These are phyloP conservation scores for Strongylocentrotus purpuratus DNA, from an alignment of 35 echinoderm and acorn worm species.

Conservation along the genomic window DNA sequence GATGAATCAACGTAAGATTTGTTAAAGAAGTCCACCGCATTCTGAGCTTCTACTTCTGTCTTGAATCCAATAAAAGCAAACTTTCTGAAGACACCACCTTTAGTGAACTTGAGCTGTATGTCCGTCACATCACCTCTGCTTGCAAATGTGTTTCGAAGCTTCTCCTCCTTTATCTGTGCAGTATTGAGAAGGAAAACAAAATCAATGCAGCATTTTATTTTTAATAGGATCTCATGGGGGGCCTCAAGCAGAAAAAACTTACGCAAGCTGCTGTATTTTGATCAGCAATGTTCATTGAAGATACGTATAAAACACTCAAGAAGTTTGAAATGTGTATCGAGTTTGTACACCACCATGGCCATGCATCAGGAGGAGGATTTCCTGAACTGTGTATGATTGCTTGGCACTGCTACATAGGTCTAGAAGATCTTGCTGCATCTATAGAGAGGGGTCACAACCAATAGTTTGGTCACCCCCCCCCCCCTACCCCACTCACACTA, in stretches of 20 bases:
- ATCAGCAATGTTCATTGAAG: not conserved
- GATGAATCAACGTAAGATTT: constrained; percentile 91
- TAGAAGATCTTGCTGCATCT: too few relatives aligned
- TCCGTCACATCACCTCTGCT: constrained; percentile 86
- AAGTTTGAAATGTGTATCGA: too few relatives aligned
- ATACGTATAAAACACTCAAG: too few relatives aligned
- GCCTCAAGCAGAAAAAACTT: not conserved
- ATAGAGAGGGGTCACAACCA: too few relatives aligned
- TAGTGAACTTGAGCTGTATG: constrained; percentile 88
- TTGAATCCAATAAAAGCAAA: constrained; percentile 93
- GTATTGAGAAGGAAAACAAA: not conserved
- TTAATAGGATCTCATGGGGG: not conserved
- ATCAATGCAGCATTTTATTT: not conserved
- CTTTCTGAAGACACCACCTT: constrained; percentile 76
- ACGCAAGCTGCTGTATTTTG: not conserved
- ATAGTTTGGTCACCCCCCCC: too few relatives aligned
- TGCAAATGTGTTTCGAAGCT: constrained; percentile 62
- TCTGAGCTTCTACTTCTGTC: constrained; percentile 59
- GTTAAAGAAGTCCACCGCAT: constrained; percentile 77
- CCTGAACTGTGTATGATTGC: not conserved
- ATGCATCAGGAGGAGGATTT: not conserved
- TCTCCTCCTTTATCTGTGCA: constrained; percentile 73
- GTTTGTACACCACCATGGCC: too few relatives aligned
- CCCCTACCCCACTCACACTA: too few relatives aligned
- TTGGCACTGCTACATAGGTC: too few relatives aligned